phyloP scores from a whole-genome alignment of 2,888 invertebrate species.

The Brachyptera risi region DNA sequence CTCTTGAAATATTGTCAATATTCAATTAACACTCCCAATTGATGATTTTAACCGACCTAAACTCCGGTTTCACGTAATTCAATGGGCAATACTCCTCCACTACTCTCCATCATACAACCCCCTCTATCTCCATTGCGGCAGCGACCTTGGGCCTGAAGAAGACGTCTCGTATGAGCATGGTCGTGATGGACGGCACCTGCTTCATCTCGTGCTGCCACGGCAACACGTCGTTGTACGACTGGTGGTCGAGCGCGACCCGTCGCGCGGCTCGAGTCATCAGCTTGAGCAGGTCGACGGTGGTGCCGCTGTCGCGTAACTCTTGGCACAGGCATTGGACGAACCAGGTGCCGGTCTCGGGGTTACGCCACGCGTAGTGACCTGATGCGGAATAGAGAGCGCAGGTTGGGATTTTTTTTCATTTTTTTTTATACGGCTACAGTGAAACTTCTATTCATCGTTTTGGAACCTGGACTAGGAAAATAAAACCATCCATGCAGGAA shows the following conservation, averaged over 20 bases:
- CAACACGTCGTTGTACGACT: conserved; percentile 49
- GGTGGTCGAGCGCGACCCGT: conserved; percentile 62
- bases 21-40: too few relatives aligned
- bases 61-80: too few relatives aligned
- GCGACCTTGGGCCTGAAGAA: conserved; percentile 42
- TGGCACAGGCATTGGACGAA: conserved; percentile 64
- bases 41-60: too few relatives aligned
- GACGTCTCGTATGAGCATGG: conserved; percentile 59
- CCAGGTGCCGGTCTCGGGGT: conserved; percentile 64
- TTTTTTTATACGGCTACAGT: too few relatives aligned
- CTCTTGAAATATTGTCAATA: too few relatives aligned
- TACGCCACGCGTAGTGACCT: conserved; percentile 66
- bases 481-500: too few relatives aligned
- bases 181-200: conserved; percentile 64
- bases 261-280: conserved; percentile 59
- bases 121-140: background rate
- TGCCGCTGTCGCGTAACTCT: conserved; percentile 50
- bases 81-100: too few relatives aligned
- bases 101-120: too few relatives aligned
- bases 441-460: too few relatives aligned
- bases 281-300: conserved; percentile 55
- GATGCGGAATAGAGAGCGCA: conserved; percentile 36
- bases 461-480: too few relatives aligned
- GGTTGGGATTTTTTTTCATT: background rate
- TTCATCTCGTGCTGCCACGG: conserved; percentile 51